These are phyloP conservation scores for Neuroscelio doddi DNA, from an alignment of 2,888 invertebrate species.

Conservation along the genomic window DNA sequence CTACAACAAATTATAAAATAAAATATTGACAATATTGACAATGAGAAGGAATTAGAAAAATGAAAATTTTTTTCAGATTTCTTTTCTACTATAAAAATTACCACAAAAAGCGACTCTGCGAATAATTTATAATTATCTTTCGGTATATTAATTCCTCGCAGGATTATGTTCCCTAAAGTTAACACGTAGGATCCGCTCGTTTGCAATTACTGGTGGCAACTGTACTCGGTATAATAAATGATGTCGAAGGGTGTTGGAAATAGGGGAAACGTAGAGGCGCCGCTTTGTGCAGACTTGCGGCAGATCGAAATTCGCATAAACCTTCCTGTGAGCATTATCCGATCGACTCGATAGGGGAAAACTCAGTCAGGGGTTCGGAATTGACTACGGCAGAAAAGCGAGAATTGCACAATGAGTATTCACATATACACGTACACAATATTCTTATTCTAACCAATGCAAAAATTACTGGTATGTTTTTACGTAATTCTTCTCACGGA, in stretches of 20 bases:
- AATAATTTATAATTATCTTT: constrained; percentile 3
- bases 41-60: too few relatives aligned
- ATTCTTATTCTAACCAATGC: constrained; percentile 4
- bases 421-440: too few relatives aligned
- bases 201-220: constrained; percentile 20
- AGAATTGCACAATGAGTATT: background rate
- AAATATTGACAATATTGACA: too few relatives aligned
- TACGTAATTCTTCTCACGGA: background rate
- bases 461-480: too few relatives aligned
- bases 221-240: constrained; percentile 26
- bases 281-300: constrained; percentile 18
- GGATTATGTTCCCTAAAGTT: constrained; percentile 5
- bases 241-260: constrained; percentile 22
- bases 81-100: too few relatives aligned
- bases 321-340: constrained; percentile 30
- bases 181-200: constrained; percentile 15
- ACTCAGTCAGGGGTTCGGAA: constrained; percentile 7
- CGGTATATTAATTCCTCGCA: constrained; percentile 11
- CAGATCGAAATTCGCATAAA: constrained; percentile 32
- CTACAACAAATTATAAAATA: too few relatives aligned
- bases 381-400: constrained; percentile 12
- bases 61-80: too few relatives aligned
- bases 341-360: constrained; percentile 19
- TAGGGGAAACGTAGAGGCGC: constrained; percentile 17
- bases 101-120: background rate